These are phyloP conservation scores for Vannuccia rotundouncinata DNA, from an alignment of 2,888 invertebrate genomes.

Conservation along the genomic window DNA sequence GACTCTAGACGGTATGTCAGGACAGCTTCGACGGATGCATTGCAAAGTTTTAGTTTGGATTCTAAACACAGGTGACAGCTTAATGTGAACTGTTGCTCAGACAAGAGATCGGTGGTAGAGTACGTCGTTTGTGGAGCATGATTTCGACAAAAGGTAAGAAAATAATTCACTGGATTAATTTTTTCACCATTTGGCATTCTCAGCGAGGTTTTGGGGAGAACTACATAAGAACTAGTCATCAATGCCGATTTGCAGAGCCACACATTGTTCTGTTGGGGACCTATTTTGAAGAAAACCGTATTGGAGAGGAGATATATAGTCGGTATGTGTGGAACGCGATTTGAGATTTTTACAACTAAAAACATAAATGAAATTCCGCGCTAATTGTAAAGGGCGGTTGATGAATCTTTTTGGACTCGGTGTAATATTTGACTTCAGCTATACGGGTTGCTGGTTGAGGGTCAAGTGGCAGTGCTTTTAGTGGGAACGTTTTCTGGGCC, in stretches of 20 bases:
- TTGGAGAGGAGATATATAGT: neutral
- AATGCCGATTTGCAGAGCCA: neutral
- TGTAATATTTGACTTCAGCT: constrained; percentile 6
- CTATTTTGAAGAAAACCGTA: constrained; percentile 16
- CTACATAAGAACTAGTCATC: no score
- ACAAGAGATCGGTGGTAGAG: no score
- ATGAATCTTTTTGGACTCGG: constrained; percentile 1
- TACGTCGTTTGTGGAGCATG: no score
- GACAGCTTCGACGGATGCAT: no score
- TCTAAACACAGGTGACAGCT: no score
- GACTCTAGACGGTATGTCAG: no score
- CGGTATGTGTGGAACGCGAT: neutral
- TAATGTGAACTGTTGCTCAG: no score
- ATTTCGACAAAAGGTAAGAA: no score
- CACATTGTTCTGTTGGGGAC: constrained; percentile 4
- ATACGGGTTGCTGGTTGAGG: neutral
- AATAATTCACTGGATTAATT: no score
- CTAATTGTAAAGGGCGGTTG: neutral
- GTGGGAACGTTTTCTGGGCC: constrained; percentile 11
- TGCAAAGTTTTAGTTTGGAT: no score
- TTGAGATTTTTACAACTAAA: constrained; percentile 14
- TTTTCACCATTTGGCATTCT: no score
- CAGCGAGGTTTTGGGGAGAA: no score
- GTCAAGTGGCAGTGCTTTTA: neutral
- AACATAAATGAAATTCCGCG: constrained; percentile 21